Evolutionary conservation across 2,888 invertebrate genomes (phyloP).

Genomic region (Phengaris alcon): DNA sequence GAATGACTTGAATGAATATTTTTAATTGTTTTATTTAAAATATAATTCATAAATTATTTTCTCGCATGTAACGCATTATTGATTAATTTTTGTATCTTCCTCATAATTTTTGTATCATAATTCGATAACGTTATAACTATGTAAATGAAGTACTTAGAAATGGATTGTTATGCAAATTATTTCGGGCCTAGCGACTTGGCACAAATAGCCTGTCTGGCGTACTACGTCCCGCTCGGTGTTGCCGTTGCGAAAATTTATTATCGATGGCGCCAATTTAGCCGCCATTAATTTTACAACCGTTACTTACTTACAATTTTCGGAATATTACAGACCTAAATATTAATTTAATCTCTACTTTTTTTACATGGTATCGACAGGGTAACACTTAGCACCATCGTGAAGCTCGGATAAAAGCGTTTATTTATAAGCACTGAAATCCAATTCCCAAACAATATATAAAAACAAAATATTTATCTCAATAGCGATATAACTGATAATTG

Average conservation of each 20-base stretch:
- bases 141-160: constrained; percentile 37
- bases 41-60: no score
- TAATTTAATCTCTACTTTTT: background rate
- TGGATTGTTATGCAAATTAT: constrained; percentile 55
- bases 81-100: no score
- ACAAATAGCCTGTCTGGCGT: constrained; percentile 49
- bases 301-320: constrained; percentile 33
- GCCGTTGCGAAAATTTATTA: constrained; percentile 56
- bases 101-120: background rate
- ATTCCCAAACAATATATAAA: no score
- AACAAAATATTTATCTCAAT: no score
- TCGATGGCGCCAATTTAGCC: constrained; percentile 52
- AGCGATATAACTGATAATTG: no score
- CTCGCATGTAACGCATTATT: no score
- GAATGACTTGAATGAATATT: no score
- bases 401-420: no score
- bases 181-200: constrained; percentile 53
- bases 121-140: constrained; percentile 15
- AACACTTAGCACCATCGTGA: no score
- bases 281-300: constrained; percentile 39
- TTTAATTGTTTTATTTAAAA: no score
- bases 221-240: constrained; percentile 43
- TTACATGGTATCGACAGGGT: no score
- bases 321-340: background rate
- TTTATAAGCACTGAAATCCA: no score